These are phyloP conservation scores for Argyresthia albistria DNA, from an alignment of 2,888 invertebrate genomes.

Conservation along the genomic window DNA sequence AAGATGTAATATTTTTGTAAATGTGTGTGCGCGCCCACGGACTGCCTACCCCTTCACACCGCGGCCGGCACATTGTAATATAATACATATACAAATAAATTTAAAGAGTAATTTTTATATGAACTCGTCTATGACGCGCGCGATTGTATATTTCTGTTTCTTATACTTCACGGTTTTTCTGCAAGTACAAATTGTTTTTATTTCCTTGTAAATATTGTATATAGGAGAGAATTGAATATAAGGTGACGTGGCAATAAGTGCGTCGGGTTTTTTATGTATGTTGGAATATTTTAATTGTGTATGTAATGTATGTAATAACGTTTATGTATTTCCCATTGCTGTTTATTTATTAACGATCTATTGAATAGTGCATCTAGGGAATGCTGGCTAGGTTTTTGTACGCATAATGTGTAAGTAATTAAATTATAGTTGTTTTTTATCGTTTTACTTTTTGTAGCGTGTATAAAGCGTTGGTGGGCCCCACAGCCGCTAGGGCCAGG, in stretches of 20 bases:
- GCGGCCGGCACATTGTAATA: constrained; percentile 25
- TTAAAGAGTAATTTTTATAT: constrained; percentile 33
- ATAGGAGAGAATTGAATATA: constrained; percentile 48
- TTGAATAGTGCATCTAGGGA: constrained; percentile 37
- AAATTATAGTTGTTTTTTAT: constrained; percentile 67
- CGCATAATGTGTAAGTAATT: constrained; percentile 63
- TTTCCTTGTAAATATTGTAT: constrained; percentile 71
- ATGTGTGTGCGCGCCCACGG: constrained; percentile 38
- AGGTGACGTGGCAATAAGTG: constrained; percentile 32
- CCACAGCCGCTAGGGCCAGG: constrained; percentile 4
- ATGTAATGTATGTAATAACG: constrained; percentile 46
- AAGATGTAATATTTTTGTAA: constrained; percentile 46
- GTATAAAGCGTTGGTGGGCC: constrained; percentile 32
- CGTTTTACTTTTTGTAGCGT: constrained; percentile 47
- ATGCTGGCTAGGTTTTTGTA: constrained; percentile 57
- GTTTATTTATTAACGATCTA: constrained; percentile 57
- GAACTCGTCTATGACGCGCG: constrained; percentile 21
- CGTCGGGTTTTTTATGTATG: constrained; percentile 34
- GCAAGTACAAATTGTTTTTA: constrained; percentile 74
- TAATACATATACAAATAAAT: constrained; percentile 19
- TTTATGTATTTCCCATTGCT: constrained; percentile 62
- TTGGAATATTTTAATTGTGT: constrained; percentile 36
- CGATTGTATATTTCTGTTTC: constrained; percentile 54
- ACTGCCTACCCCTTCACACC: constrained; percentile 16
- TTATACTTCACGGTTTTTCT: constrained; percentile 61